Evolutionary conservation across 2,797 vertebrate species (phyloP).

Genomic region (Smutsia gigantea): DNA sequence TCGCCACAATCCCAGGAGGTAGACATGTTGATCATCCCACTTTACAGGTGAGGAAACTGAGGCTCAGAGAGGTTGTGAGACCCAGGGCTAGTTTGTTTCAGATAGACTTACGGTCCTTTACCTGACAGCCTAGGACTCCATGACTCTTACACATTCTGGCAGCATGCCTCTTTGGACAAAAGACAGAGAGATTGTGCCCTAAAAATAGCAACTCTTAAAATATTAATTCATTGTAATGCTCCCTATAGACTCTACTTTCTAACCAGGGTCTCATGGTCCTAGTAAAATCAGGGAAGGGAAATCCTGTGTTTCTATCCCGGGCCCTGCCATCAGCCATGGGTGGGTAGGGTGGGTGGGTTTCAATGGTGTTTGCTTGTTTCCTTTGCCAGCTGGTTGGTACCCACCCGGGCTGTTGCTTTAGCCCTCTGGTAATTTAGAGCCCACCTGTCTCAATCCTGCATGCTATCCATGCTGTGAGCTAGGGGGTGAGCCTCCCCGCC

Average conservation of each 20-base stretch:
- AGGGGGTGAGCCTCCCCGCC: fast-evolving
- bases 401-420: neutral
- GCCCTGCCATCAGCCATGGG: neutral
- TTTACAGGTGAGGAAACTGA: neutral
- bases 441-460: no score
- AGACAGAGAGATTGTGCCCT: neutral
- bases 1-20: neutral
- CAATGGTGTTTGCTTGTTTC: neutral
- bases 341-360: neutral
- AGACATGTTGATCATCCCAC: neutral
- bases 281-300: neutral
- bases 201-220: constrained; percentile 45
- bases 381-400: neutral
- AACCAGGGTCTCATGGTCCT: neutral
- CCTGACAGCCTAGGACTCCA: neutral
- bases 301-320: neutral
- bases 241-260: neutral
- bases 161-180: neutral
- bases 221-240: neutral
- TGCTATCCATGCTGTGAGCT: fast-evolving
- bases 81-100: neutral
- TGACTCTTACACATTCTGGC: neutral
- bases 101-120: neutral
- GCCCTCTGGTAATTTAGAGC: fast-evolving
- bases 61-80: neutral